Percentiles rank a stretch among this genome's conserved stretches.
phyloP scores from a whole-genome alignment of 2,797 vertebrate species.

The Myripristis murdjan region DNA sequence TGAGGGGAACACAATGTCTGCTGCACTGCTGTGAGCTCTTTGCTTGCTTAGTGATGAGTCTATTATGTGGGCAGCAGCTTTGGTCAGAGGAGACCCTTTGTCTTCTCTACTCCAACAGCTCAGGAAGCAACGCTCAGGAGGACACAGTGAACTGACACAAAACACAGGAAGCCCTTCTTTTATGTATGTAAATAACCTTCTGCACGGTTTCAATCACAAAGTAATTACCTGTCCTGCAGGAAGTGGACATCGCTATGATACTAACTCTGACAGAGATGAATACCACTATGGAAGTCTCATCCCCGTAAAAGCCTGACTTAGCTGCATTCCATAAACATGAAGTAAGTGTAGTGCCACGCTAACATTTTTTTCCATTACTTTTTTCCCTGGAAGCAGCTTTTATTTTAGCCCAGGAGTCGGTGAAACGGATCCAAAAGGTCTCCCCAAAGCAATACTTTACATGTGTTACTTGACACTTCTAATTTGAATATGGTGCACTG shows the following conservation, averaged over 20 bases:
- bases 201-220: constrained; percentile 16
- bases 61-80: constrained; percentile 56
- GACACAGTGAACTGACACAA: constrained; percentile 45
- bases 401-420: not conserved
- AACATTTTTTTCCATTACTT: not conserved
- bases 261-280: too few species aligned
- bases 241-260: not conserved
- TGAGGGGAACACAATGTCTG: constrained; percentile 43
- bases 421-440: not conserved
- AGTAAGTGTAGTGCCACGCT: not conserved
- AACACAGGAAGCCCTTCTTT: constrained; percentile 30
- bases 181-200: constrained; percentile 4
- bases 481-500: constrained; percentile 19
- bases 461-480: constrained; percentile 7
- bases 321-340: not conserved
- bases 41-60: constrained; percentile 59
- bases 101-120: constrained; percentile 30
- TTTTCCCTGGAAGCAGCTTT: not conserved
- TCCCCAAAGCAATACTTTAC: not conserved
- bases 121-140: constrained; percentile 31
- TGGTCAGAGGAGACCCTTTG: constrained; percentile 52
- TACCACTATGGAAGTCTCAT: not conserved
- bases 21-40: constrained; percentile 47
- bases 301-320: not conserved
- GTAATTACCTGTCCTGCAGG: not conserved